phyloP scores from a whole-genome alignment of 2,888 invertebrate species.

The Volucella inflata region DNA sequence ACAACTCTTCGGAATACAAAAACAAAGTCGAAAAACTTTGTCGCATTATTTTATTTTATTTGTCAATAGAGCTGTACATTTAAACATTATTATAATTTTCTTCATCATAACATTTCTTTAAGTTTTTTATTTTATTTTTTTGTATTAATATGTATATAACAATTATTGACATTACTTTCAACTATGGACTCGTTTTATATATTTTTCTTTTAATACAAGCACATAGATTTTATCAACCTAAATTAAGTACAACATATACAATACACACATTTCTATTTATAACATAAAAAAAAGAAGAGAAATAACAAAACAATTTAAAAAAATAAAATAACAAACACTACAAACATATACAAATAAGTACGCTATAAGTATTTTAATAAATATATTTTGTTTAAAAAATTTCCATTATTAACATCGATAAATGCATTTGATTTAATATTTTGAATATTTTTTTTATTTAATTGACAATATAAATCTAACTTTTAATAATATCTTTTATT shows the following conservation, averaged over 20 bases:
- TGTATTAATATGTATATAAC: conserved; percentile 22
- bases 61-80: conserved; percentile 68
- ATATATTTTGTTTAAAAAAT: conserved; percentile 48
- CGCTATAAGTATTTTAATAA: conserved; percentile 33
- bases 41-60: conserved; percentile 69
- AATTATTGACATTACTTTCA: conserved; percentile 55
- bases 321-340: conserved; percentile 19
- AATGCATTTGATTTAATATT: conserved; percentile 59
- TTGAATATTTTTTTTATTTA: conserved; percentile 41
- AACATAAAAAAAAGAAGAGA: conserved; percentile 25
- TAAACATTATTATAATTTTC: conserved; percentile 60
- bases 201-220: conserved; percentile 30
- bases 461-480: conserved; percentile 74
- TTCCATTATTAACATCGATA: conserved; percentile 60
- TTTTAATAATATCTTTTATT: conserved; percentile 39
- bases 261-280: conserved; percentile 26
- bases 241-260: conserved; percentile 67
- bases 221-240: conserved; percentile 54
- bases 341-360: conserved; percentile 66
- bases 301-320: too few species aligned
- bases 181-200: conserved; percentile 48
- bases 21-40: background rate
- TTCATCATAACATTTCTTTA: conserved; percentile 38
- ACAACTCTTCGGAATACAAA: background rate
- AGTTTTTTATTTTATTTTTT: conserved; percentile 2